Conservation (phyloP, 2,888 invertebrate genomes). For the Campoplex capitator region DNA sequence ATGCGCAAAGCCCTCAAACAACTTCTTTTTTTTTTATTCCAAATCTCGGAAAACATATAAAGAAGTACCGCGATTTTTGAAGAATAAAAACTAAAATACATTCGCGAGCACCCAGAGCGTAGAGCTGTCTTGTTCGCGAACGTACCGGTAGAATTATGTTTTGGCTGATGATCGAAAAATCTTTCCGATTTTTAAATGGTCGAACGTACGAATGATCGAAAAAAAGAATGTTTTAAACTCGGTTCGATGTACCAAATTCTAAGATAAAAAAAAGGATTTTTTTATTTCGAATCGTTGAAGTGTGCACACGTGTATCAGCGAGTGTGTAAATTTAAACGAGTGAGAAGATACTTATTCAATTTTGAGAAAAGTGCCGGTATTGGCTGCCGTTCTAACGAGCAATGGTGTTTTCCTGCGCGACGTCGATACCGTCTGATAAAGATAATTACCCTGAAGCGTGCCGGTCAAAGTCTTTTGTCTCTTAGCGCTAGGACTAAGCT, state of each 20-base stretch:
- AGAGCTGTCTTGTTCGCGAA: conserved; percentile 55
- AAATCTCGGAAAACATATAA: neutral
- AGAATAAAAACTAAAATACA: conserved; percentile 26
- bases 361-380: conserved; percentile 79
- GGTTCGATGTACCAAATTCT: neutral
- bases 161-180: neutral
- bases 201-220: neutral
- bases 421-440: conserved; percentile 81
- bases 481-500: conserved; percentile 78
- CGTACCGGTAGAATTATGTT: neutral
- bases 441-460: conserved; percentile 81
- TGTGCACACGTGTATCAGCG: conserved; percentile 2
- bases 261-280: neutral
- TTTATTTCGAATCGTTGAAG: neutral
- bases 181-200: neutral
- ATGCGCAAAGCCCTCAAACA: neutral
- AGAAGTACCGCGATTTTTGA: neutral
- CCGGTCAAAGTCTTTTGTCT: conserved; percentile 81
- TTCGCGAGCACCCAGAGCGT: conserved; percentile 56
- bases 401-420: conserved; percentile 82
- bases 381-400: conserved; percentile 77
- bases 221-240: neutral
- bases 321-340: neutral
- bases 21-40: neutral
- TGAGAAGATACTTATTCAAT: conserved; percentile 74